Conservation (phyloP, 2,888 invertebrate species). For the Drosophila pseudotakahashii region DNA sequence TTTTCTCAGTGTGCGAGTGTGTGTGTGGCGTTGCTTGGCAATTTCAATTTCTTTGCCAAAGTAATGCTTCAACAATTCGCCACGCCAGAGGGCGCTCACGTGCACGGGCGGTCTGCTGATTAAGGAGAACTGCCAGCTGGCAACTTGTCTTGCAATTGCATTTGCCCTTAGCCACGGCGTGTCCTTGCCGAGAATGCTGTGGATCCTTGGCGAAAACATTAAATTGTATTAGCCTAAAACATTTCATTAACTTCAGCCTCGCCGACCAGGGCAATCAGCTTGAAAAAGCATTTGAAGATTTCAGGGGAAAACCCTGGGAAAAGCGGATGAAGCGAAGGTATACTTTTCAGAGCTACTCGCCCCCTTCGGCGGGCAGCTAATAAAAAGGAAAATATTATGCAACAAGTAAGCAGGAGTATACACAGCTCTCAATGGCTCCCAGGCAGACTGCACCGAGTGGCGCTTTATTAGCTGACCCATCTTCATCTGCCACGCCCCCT, state of each 20-base stretch:
- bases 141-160: slow-evolving; percentile 60
- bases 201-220: slow-evolving; percentile 43
- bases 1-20: neutral
- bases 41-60: slow-evolving; percentile 49
- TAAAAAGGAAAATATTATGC: slow-evolving; percentile 77
- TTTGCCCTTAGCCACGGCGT: slow-evolving; percentile 44
- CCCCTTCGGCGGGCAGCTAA: slow-evolving; percentile 49
- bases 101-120: slow-evolving; percentile 47
- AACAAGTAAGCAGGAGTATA: slow-evolving; percentile 64
- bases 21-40: slow-evolving; percentile 26
- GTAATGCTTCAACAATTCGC: slow-evolving; percentile 52
- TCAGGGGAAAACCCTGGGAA: slow-evolving; percentile 30
- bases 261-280: slow-evolving; percentile 63
- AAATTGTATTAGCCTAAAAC: slow-evolving; percentile 71
- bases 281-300: slow-evolving; percentile 64
- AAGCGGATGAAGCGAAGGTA: neutral
- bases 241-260: slow-evolving; percentile 54
- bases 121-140: slow-evolving; percentile 48
- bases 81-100: slow-evolving; percentile 43
- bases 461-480: slow-evolving; percentile 73
- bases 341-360: slow-evolving; percentile 34
- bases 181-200: slow-evolving; percentile 43
- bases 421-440: slow-evolving; percentile 47
- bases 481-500: slow-evolving; percentile 14
- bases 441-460: slow-evolving; percentile 47